Conservation (phyloP, 2,113 vertebrate genomes). For the Tragelaphus imberbis region DNA sequence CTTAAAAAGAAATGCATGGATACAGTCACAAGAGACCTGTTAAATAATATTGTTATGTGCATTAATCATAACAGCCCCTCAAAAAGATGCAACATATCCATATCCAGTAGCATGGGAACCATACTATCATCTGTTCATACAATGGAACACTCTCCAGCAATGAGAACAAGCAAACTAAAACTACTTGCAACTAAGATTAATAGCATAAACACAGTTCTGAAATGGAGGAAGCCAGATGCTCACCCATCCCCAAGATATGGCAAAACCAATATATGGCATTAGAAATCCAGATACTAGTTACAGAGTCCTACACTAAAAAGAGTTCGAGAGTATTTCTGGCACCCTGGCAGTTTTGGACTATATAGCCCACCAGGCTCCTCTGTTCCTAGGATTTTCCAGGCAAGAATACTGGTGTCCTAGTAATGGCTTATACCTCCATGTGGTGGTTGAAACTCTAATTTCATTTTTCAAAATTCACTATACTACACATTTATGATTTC, state of each 20-base stretch:
- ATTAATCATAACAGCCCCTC: background rate
- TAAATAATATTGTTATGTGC: background rate
- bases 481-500: background rate
- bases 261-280: background rate
- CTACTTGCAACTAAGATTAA: background rate
- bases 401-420: background rate
- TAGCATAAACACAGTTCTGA: background rate
- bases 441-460: background rate
- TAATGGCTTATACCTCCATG: background rate
- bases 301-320: background rate
- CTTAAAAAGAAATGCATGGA: background rate
- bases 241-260: background rate
- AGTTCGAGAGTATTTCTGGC: too few species aligned
- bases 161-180: background rate
- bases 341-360: background rate
- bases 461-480: background rate
- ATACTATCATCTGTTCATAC: background rate
- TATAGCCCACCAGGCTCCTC: background rate
- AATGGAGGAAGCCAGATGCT: background rate
- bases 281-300: background rate
- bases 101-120: background rate
- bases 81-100: background rate
- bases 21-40: background rate
- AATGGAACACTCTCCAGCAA: background rate
- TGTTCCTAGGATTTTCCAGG: background rate